Evolutionary conservation across 2,797 vertebrate species (phyloP).

Genomic region (Macroramphosus scolopax): DNA sequence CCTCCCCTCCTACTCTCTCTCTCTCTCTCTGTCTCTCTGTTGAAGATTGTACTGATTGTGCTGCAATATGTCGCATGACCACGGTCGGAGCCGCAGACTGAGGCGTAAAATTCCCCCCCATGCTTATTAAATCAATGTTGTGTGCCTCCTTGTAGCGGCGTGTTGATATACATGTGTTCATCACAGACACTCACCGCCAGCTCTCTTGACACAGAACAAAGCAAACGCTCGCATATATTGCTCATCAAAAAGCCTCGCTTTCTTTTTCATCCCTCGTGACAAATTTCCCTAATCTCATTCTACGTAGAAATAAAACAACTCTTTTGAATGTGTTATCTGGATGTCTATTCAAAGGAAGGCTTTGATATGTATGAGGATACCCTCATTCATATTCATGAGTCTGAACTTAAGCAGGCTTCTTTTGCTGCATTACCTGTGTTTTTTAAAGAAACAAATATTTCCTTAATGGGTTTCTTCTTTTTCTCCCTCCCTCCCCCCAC

Average conservation of each 20-base stretch:
- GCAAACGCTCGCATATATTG: constrained; percentile 41
- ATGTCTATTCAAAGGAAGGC: constrained; percentile 64
- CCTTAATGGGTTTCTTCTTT: too few species aligned
- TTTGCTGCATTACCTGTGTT: constrained; percentile 59
- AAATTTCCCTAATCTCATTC: constrained; percentile 57
- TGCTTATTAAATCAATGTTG: constrained; percentile 62
- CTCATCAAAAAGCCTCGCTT: constrained; percentile 33
- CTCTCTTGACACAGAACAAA: constrained; percentile 60
- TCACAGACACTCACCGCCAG: constrained; percentile 39
- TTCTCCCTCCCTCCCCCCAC: neutral
- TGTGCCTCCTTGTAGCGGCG: constrained; percentile 32
- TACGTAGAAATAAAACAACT: constrained; percentile 52
- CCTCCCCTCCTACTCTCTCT: constrained; percentile 6
- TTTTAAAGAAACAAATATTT: constrained; percentile 28
- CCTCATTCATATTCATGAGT: constrained; percentile 69
- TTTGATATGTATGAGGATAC: constrained; percentile 78
- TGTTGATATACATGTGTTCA: constrained; percentile 36
- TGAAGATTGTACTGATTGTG: constrained; percentile 67
- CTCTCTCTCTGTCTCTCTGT: constrained; percentile 36
- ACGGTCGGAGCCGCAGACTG: constrained; percentile 53
- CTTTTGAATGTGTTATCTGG: constrained; percentile 54
- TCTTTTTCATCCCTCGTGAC: constrained; percentile 59
- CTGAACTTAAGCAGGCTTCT: constrained; percentile 63
- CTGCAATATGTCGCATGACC: constrained; percentile 77
- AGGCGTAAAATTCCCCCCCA: constrained; percentile 41